A percentile compares a stretch with the other conserved stretches of the same genome.
Conservation (phyloP, 2,888 invertebrate species). For the Hydriomena furcata region DNA sequence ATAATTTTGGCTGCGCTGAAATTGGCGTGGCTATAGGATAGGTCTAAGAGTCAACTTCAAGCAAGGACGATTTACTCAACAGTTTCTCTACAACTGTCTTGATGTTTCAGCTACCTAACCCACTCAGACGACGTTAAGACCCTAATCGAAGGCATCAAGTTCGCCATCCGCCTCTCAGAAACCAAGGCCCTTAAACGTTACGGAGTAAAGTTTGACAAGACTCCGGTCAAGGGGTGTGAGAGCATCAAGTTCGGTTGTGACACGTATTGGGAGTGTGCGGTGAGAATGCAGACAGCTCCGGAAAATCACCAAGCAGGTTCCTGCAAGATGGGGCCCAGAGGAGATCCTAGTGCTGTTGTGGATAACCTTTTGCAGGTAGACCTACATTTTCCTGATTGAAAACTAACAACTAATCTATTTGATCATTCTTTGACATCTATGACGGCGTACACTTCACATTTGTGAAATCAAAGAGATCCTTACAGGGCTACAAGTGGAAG, state of each 20-base stretch:
- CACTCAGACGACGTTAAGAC: constrained; percentile 91
- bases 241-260: constrained; percentile 88
- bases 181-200: constrained; percentile 85
- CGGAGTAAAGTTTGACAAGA: constrained; percentile 89
- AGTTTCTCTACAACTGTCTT: background rate
- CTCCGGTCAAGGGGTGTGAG: constrained; percentile 89
- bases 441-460: no score
- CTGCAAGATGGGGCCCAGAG: constrained; percentile 91
- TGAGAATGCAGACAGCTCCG: constrained; percentile 89
- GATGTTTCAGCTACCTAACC: constrained; percentile 84
- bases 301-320: constrained; percentile 93
- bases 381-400: background rate
- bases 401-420: no score
- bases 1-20: no score
- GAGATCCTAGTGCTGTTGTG: constrained; percentile 89
- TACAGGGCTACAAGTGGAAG: no score
- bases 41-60: no score
- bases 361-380: constrained; percentile 85
- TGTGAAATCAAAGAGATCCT: background rate
- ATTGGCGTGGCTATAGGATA: no score
- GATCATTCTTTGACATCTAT: no score
- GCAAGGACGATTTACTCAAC: no score
- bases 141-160: constrained; percentile 92
- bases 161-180: constrained; percentile 88
- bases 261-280: constrained; percentile 91